phyloP scores from a whole-genome alignment of 2,888 invertebrate species.

The Buathra laborator region DNA sequence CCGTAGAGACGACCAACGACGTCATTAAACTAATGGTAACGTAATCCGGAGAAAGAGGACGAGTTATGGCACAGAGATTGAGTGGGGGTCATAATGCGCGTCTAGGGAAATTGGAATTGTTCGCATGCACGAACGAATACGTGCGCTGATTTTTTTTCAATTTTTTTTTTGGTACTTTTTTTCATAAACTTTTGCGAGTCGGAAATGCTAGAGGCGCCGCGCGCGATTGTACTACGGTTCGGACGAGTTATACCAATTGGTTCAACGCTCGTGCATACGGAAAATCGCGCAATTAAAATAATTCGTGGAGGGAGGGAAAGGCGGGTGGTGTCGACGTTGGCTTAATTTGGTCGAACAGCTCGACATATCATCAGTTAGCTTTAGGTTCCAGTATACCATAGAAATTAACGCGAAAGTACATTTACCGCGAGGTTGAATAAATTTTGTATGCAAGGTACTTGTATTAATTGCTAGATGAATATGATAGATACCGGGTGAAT shows the following conservation, averaged over 20 bases:
- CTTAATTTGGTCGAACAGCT: constrained; percentile 55
- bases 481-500: constrained; percentile 12
- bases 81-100: constrained; percentile 37
- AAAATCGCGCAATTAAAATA: constrained; percentile 64
- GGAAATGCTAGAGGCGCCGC: not conserved
- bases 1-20: constrained; percentile 19
- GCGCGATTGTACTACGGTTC: constrained; percentile 1
- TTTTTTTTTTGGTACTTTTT: constrained; percentile 32
- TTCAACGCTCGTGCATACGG: constrained; percentile 30
- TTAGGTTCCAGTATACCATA: constrained; percentile 3
- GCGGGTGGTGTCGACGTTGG: not conserved
- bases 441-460: not conserved
- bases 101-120: constrained; percentile 56
- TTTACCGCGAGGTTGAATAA: constrained; percentile 30
- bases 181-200: not conserved
- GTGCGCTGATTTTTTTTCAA: constrained; percentile 26
- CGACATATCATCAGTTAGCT: constrained; percentile 30
- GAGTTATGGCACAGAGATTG: constrained; percentile 25
- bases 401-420: constrained; percentile 20
- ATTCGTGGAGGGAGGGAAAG: constrained; percentile 20
- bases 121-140: constrained; percentile 41
- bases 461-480: constrained; percentile 7
- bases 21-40: constrained; percentile 59
- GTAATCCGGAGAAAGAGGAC: constrained; percentile 33
- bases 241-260: constrained; percentile 39